Conservation (phyloP, 2,113 vertebrate species). For the Chionomys nivalis region DNA sequence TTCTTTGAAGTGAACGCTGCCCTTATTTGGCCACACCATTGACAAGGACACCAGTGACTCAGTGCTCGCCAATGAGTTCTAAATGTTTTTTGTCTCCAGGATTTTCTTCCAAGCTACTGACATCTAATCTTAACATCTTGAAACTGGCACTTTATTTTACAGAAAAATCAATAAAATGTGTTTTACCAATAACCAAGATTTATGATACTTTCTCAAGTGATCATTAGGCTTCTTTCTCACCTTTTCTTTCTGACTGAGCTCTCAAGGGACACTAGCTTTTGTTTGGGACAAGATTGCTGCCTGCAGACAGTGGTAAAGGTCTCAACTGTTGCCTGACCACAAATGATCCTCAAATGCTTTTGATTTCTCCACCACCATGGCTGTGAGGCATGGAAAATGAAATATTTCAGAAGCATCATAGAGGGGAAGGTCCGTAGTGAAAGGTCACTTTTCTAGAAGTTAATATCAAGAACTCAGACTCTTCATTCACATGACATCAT, state of each 20-base stretch:
- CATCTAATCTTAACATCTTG: neutral
- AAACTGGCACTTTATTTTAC: conserved; percentile 51
- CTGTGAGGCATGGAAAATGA: neutral
- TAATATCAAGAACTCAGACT: neutral
- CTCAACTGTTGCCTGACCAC: neutral
- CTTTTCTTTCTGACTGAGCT: conserved; percentile 13
- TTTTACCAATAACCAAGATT: conserved; percentile 51
- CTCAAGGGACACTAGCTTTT: neutral
- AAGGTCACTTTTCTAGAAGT: neutral
- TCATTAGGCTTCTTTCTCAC: conserved; percentile 14
- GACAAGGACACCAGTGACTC: neutral
- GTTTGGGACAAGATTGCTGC: neutral
- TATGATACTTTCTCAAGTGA: neutral
- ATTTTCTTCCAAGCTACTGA: neutral
- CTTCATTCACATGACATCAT: neutral
- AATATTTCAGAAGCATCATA: neutral
- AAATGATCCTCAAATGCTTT: neutral
- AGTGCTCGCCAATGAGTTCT: neutral
- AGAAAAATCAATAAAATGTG: conserved; percentile 45
- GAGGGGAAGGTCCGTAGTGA: neutral
- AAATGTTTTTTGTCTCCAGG: neutral
- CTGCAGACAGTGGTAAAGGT: accelerated
- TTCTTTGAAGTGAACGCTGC: too few relatives aligned
- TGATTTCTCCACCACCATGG: neutral
- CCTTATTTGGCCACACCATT: accelerated